phyloP scores from a whole-genome alignment of 2,888 invertebrate genomes.

The Trypoxylon attenuatum region DNA sequence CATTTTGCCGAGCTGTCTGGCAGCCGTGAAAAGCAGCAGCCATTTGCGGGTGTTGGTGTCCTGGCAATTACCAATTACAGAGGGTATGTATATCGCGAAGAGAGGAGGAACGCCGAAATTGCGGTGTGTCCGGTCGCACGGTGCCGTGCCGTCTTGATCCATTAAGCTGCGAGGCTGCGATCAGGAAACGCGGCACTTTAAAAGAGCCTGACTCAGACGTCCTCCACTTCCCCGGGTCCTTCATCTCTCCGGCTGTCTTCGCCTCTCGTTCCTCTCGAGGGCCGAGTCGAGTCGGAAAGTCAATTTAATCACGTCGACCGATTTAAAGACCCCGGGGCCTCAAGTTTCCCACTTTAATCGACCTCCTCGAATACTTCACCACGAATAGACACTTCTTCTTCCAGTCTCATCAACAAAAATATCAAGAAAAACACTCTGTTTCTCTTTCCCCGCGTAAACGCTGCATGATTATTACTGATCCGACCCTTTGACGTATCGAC shows the following conservation, averaged over 20 bases:
- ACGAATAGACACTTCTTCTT: not conserved
- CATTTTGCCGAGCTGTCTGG: slow-evolving; percentile 33
- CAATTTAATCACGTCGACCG: slow-evolving; percentile 8
- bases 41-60: slow-evolving; percentile 40
- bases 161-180: slow-evolving; percentile 36
- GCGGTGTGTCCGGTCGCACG: slow-evolving; percentile 56
- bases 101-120: slow-evolving; percentile 42
- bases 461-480: no score
- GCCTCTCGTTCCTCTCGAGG: not conserved
- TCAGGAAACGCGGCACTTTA: slow-evolving; percentile 40
- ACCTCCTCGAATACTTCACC: not conserved
- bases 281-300: slow-evolving; percentile 1
- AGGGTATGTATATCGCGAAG: slow-evolving; percentile 2
- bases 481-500: no score
- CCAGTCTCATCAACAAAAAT: not conserved
- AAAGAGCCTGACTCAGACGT: slow-evolving; percentile 20
- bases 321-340: not conserved
- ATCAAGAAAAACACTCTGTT: not conserved
- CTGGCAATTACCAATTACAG: slow-evolving; percentile 57
- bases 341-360: not conserved
- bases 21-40: slow-evolving; percentile 30
- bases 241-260: not conserved
- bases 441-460: not conserved
- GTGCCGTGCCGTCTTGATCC: slow-evolving; percentile 38
- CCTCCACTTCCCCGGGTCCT: slow-evolving; percentile 11